These are phyloP conservation scores for Sula dactylatra DNA, from an alignment of 2,113 vertebrate genomes.

Conservation along the genomic window DNA sequence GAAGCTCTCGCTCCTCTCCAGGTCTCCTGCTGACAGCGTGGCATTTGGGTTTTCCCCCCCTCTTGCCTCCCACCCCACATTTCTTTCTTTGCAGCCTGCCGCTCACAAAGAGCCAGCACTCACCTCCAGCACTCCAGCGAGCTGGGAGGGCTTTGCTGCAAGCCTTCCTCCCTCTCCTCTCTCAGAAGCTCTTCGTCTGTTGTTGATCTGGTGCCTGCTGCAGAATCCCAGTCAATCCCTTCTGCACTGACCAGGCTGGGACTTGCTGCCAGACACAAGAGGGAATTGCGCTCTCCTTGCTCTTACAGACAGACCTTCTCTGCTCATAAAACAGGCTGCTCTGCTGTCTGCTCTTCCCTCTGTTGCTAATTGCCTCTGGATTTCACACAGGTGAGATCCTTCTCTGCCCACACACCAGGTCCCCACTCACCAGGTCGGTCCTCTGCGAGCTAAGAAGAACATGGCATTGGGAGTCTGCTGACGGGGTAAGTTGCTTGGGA, in stretches of 20 bases:
- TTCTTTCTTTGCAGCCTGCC: not conserved
- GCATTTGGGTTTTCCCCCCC: not conserved
- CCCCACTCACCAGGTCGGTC: not conserved
- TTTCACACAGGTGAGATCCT: not conserved
- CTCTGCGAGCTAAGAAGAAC: not conserved
- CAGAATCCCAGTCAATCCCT: not conserved
- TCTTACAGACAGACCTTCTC: not conserved
- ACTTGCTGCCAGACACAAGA: not conserved
- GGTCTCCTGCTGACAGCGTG: not conserved
- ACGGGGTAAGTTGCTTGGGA: not conserved
- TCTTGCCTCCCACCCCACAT: not conserved
- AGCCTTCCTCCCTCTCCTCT: not conserved
- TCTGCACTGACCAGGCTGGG: not conserved
- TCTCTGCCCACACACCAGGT: not conserved
- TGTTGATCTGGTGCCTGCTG: not conserved
- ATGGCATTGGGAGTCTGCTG: accelerated
- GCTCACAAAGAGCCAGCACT: not conserved
- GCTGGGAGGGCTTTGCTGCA: not conserved
- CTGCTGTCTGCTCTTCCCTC: not conserved
- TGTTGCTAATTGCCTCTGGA: not conserved
- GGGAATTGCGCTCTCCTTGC: not conserved
- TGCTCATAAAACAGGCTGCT: not conserved
- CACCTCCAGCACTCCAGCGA: not conserved
- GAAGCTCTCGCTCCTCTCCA: not conserved
- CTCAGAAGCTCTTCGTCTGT: not conserved